Conservation (phyloP, 2,113 vertebrate species). For the Jaculus jaculus region DNA sequence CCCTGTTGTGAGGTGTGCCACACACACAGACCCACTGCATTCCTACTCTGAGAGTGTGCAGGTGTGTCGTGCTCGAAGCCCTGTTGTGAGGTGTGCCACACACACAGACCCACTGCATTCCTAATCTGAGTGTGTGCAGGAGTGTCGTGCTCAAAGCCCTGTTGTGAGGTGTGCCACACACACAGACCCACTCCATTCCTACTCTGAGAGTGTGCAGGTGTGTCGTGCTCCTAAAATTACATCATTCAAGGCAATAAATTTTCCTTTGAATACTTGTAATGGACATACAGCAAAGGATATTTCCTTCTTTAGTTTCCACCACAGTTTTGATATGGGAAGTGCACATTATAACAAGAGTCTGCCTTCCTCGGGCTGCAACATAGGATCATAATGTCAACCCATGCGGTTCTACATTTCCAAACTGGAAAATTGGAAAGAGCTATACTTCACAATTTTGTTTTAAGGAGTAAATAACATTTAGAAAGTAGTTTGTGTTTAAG, state of each 20-base stretch:
- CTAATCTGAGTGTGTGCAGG: too few species aligned
- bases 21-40: too few species aligned
- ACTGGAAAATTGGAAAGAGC: background rate
- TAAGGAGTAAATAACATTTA: too few species aligned
- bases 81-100: background rate
- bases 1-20: too few species aligned
- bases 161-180: background rate
- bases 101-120: too few species aligned
- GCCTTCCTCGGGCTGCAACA: accelerated
- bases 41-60: too few species aligned
- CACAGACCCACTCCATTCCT: background rate
- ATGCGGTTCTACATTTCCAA: background rate
- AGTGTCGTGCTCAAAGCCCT: too few species aligned
- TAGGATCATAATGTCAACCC: background rate
- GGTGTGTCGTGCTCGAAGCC: too few species aligned
- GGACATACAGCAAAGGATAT: background rate
- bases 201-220: background rate
- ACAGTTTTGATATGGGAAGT: too few species aligned
- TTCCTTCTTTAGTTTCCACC: background rate
- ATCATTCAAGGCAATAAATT: background rate
- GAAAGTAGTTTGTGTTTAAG: too few species aligned
- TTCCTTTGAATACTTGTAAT: background rate
- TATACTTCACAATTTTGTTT: background rate
- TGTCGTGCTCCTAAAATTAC: background rate
- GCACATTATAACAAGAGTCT: background rate